Percentiles rank a stretch among this genome's conserved stretches.
These are phyloP conservation scores for Xestia c-nigrum DNA, from an alignment of 2,888 invertebrate genomes.

Conservation along the genomic window DNA sequence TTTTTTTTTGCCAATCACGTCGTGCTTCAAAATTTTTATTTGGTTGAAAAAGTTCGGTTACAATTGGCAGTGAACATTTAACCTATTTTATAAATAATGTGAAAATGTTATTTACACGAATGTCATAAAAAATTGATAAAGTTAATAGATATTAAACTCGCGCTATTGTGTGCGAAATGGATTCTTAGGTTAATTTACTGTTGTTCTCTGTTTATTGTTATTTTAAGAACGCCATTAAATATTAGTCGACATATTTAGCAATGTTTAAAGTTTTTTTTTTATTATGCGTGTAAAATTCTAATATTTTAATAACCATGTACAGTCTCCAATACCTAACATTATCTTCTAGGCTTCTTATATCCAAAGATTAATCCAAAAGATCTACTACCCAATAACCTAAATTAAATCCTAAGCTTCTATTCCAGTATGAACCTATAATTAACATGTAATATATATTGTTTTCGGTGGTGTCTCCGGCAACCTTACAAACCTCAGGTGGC, in stretches of 20 bases:
- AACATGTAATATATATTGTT: slow-evolving; percentile 87
- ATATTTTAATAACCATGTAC: slow-evolving; percentile 18
- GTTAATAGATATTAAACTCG: slow-evolving; percentile 5
- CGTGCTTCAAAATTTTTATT: slow-evolving; percentile 16
- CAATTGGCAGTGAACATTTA: not conserved
- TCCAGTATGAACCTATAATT: slow-evolving; percentile 67
- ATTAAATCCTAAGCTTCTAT: slow-evolving; percentile 53
- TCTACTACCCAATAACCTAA: slow-evolving; percentile 37
- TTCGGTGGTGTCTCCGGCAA: slow-evolving; percentile 88
- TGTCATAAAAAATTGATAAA: slow-evolving; percentile 18
- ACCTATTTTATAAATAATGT: slow-evolving; percentile 14
- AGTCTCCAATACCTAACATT: not conserved
- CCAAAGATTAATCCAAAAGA: not conserved
- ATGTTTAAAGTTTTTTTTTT: not conserved
- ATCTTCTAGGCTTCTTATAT: not conserved
- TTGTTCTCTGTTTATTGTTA: slow-evolving; percentile 30
- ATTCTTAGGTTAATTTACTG: slow-evolving; percentile 24
- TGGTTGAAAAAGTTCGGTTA: slow-evolving; percentile 4
- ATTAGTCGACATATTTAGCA: not conserved
- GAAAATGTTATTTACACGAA: not conserved
- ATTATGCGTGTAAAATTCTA: slow-evolving; percentile 22
- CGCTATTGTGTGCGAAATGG: slow-evolving; percentile 33
- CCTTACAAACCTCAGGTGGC: slow-evolving; percentile 95
- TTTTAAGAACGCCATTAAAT: slow-evolving; percentile 31
- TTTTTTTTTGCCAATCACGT: not conserved